Percentiles rank a stretch among this genome's conserved stretches.
Conservation (phyloP, 2,113 vertebrate species). For the Ailurus styani region DNA sequence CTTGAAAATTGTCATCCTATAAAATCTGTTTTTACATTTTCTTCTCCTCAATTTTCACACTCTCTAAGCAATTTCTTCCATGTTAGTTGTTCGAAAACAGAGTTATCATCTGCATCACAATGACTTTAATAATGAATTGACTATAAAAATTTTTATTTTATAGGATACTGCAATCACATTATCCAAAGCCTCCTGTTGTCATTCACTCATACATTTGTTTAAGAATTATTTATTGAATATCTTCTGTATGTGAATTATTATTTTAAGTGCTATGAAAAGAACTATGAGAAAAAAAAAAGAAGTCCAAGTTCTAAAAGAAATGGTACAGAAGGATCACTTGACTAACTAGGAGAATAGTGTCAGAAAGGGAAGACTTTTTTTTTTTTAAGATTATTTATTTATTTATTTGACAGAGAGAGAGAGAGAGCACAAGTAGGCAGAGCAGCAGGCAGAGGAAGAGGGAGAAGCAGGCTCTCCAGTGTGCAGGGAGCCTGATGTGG, state of each 20-base stretch:
- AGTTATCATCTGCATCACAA: neutral
- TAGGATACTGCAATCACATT: neutral
- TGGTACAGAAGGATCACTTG: neutral
- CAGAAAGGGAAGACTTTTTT: neutral
- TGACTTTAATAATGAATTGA: neutral
- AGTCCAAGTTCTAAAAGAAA: neutral
- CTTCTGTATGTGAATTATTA: neutral
- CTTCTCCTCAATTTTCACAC: neutral
- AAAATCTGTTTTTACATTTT: neutral
- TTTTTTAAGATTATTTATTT: too few relatives aligned
- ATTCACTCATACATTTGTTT: neutral
- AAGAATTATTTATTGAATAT: neutral
- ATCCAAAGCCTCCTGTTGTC: neutral
- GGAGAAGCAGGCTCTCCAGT: too few relatives aligned
- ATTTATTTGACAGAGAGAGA: too few relatives aligned
- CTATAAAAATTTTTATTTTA: neutral
- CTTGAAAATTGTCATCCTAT: neutral
- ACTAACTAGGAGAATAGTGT: neutral
- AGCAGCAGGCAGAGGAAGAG: too few relatives aligned
- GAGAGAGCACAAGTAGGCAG: too few relatives aligned
- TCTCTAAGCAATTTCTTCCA: neutral
- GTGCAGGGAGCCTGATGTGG: too few relatives aligned
- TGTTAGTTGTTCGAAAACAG: neutral
- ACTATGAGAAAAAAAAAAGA: neutral
- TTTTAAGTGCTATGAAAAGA: neutral